Conservation (phyloP, 92 coral and sea anemone species). For the Palythoa grandiflora region DNA sequence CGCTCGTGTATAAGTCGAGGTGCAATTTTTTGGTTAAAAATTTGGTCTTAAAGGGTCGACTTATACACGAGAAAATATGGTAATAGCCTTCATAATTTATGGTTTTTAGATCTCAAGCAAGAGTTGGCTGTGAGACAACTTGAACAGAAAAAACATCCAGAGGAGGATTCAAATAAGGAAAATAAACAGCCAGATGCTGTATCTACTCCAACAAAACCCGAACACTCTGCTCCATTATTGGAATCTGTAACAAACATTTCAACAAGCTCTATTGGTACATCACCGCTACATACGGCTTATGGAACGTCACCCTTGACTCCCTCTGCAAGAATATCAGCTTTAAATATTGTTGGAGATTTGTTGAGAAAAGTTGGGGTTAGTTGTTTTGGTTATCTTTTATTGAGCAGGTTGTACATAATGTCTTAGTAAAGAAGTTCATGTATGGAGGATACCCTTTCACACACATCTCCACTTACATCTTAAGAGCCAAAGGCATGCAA, state of each 20-base stretch:
- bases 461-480: too few relatives aligned
- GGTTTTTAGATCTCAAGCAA: constrained; percentile 82
- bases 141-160: constrained; percentile 83
- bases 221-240: constrained; percentile 56
- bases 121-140: constrained; percentile 92
- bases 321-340: constrained; percentile 97
- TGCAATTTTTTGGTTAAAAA: too few relatives aligned
- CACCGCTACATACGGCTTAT: constrained; percentile 88
- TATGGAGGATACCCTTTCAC: too few relatives aligned
- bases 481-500: too few relatives aligned
- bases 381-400: background rate
- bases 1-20: too few relatives aligned
- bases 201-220: constrained; percentile 77
- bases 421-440: too few relatives aligned
- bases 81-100: background rate
- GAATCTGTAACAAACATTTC: constrained; percentile 67
- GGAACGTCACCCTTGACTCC: constrained; percentile 99
- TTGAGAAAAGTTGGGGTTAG: constrained; percentile 99
- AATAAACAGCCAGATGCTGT: constrained; percentile 78
- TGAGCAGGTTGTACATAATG: background rate
- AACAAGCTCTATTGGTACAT: constrained; percentile 87
- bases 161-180: constrained; percentile 82
- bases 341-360: constrained; percentile 97
- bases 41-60: too few relatives aligned
- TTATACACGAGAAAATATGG: too few relatives aligned